Evolutionary conservation across 2,888 invertebrate genomes (phyloP), one percentile per base, ranked within the genome.

Genomic region (Drosophila dives): DNA sequence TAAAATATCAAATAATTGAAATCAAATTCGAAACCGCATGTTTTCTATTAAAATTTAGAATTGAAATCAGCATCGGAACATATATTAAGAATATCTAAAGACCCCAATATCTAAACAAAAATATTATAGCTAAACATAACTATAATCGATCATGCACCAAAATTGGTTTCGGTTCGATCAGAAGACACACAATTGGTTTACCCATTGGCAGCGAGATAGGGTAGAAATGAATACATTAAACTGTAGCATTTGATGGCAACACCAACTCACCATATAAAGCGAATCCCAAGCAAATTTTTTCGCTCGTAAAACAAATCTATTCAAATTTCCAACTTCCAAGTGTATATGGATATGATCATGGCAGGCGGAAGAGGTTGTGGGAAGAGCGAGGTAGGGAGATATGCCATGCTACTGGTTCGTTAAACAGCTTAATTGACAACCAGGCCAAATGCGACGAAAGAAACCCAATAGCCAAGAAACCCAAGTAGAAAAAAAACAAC

Each of bases 351-450:
- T 29, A 29, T 49, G 60, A 53, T 23, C 26, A 34, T 40, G 55
- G 50, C 74, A 64, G 58, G 54, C 2, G 7, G 20, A n/a, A 42
- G 40, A n/a, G n/a, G 40, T 11, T 29, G 20, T 1, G 20, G 12
- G 45, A n/a, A n/a, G n/a, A n/a, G n/a, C n/a, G 2, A 29, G 29
- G 29, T 6, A 29, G 5, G 11, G 11, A 7, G 7, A 45, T 23
- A 23, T 23, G 23, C 23, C 23, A 45, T 45, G 45, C 23, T 45
- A 23, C 48, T 69, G 85, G 77, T 71, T 82, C 82, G 85, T 82
- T 84, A 73, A 77, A 71, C 82, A 82, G 72, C 72, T 82, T 82
- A 83, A 86, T 86, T 83, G 78, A 67, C 34, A 77, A 63, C 51
- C 77, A 70, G 62, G 65, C 73, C 69, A 73, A 77, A 73, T 69